Base-by-base conservation (phyloP, 2,797 vertebrate genomes). In the Apogon hyalosoma region DNA sequence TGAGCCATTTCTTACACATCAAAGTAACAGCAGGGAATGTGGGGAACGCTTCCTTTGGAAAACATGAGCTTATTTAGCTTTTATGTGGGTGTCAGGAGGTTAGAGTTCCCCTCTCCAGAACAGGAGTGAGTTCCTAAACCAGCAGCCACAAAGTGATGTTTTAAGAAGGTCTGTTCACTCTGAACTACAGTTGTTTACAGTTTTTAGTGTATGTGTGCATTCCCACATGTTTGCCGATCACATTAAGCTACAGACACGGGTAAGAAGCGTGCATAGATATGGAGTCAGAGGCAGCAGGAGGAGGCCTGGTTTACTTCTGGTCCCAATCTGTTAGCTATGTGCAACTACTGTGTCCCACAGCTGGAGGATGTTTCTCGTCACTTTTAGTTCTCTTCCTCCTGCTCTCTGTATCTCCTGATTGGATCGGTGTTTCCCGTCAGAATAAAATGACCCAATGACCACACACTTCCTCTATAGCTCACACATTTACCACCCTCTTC, bases 31-130 rank as follows among this genome's bases (percentile, higher is more conserved):
- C 36, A 56, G 81, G 78, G 78, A 76, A 71, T 58, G 53, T 71
- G 40, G 28, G 42, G 15, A 8, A 21, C 6, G 76, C 80, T 91
- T 92, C 86, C 86, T 85, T 90, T 76, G 64, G 81, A 89, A 91
- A 93, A 92, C 88, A 92, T 63, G 57, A 76, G 45, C 39, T 82
- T 90, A 75, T 85, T 90, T 91, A 64, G 72, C 64, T 77, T 85
- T 63, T 65, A 79, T 62, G 36, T 90, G 66, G 82, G 72, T 79
- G 75, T 62, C 68, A 70, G 57, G 63, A 81, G 71, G 81, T 55
- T 77, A 78, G 56, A 80, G 76, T 84, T 75, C 76, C 75, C 75
- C 56, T 80, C 54, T 53, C 46, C 57, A 43, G 63, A 70, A 58
- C 62, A 67, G 54, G 50, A 76, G 59, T 65, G 10, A n/a, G n/a